Conservation (phyloP, 92 coral and sea anemone species). For the Porites divaricata region DNA sequence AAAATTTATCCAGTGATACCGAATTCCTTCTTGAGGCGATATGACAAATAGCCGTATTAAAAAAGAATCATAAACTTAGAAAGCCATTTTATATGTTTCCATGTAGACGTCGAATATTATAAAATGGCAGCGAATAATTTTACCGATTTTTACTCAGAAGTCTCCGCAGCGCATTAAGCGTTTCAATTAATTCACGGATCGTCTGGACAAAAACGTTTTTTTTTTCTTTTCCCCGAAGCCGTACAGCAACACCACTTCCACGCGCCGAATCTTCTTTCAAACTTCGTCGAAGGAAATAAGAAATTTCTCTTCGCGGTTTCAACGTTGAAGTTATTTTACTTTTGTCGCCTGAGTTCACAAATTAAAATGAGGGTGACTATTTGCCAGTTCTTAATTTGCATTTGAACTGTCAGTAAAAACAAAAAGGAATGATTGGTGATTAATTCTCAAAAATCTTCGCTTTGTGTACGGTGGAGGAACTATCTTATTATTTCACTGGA, state of each 20-base stretch:
- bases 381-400: slow-evolving; percentile 13
- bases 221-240: too few relatives aligned
- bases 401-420: slow-evolving; percentile 21
- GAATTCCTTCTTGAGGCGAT: neutral
- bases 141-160: neutral
- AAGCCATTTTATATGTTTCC: slow-evolving; percentile 1
- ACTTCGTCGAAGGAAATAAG: neutral
- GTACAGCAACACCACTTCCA: neutral
- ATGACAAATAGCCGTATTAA: neutral
- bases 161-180: neutral
- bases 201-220: neutral
- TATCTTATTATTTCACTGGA: neutral
- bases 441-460: neutral
- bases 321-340: slow-evolving; percentile 8
- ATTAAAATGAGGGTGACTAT: slow-evolving; percentile 24
- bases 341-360: slow-evolving; percentile 9
- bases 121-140: neutral
- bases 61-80: neutral
- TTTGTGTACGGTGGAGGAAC: neutral
- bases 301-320: neutral
- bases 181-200: neutral
- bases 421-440: slow-evolving; percentile 33
- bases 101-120: neutral
- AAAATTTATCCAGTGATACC: neutral
- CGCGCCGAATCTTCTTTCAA: neutral